A percentile compares a stretch with the other conserved stretches of the same genome.
These are phyloP conservation scores for Gobius niger DNA, from an alignment of 2,113 vertebrate genomes.

Conservation along the genomic window DNA sequence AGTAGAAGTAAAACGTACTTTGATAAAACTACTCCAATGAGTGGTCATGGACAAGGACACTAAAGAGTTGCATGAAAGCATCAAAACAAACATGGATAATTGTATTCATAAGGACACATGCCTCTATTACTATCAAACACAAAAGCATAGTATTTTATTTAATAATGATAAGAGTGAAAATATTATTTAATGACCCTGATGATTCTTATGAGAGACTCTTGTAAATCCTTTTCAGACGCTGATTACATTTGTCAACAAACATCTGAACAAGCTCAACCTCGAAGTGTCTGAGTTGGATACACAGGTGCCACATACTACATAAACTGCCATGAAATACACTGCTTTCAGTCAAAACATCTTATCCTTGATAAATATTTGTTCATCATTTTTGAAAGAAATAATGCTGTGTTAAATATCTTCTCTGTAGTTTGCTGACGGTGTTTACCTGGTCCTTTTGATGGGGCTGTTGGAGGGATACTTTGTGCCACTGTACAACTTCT, in stretches of 20 bases:
- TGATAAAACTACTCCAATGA: no score
- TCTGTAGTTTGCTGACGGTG: slow-evolving; percentile 94
- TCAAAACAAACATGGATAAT: no score
- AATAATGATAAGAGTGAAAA: neutral
- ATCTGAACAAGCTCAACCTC: slow-evolving; percentile 96
- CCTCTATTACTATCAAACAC: no score
- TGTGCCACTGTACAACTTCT: slow-evolving; percentile 95
- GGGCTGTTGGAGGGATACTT: slow-evolving; percentile 96
- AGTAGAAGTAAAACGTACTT: no score
- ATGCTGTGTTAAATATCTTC: neutral
- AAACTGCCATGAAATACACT: neutral
- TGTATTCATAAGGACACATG: no score
- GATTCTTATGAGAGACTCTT: neutral
- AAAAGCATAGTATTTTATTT: no score
- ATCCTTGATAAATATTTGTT: neutral
- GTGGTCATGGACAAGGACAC: no score
- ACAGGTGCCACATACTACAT: slow-evolving; percentile 79
- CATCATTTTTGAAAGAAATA: no score
- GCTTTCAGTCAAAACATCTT: neutral
- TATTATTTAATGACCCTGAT: neutral
- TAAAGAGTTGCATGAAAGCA: no score
- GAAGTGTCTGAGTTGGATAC: slow-evolving; percentile 98
- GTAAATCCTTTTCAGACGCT: slow-evolving; percentile 80
- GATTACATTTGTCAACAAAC: slow-evolving; percentile 99
- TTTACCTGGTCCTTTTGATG: slow-evolving; percentile 97